phyloP scores from a whole-genome alignment of 2,888 invertebrate genomes.

The Hartigia nigra region DNA sequence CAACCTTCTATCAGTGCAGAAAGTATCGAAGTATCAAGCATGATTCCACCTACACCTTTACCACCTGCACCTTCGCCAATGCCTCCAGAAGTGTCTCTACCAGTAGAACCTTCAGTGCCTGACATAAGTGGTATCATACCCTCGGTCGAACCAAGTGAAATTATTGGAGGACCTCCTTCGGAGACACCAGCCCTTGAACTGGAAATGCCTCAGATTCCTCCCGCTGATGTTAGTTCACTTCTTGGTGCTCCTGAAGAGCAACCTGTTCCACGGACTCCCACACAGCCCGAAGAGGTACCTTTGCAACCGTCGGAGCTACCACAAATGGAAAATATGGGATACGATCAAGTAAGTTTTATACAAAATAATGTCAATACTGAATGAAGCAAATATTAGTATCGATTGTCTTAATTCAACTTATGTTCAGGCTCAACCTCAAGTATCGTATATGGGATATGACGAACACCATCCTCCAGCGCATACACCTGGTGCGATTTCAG shows the following conservation, averaged over 20 bases:
- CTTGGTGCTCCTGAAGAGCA: conserved; percentile 49
- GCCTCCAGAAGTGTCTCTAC: conserved; percentile 50
- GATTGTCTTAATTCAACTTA: background rate
- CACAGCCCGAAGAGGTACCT: conserved; percentile 58
- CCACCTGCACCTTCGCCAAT: conserved; percentile 49
- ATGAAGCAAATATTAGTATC: background rate
- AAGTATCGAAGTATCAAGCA: conserved; percentile 40
- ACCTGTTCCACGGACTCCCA: conserved; percentile 21
- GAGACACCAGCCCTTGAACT: conserved; percentile 55
- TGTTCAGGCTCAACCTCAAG: conserved; percentile 52
- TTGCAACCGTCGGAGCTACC: conserved; percentile 53
- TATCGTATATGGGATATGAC: conserved; percentile 82
- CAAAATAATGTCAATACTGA: background rate
- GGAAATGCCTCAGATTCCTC: conserved; percentile 60
- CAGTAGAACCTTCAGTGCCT: conserved; percentile 52
- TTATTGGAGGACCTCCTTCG: conserved; percentile 63
- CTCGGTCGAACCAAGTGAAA: conserved; percentile 48
- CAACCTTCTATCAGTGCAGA: conserved; percentile 46
- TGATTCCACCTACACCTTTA: conserved; percentile 42
- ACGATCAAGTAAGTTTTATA: conserved; percentile 66
- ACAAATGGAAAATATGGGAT: conserved; percentile 74
- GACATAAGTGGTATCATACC: conserved; percentile 57
- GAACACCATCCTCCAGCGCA: conserved; percentile 73
- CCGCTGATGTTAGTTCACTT: conserved; percentile 52
- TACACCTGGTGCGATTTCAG: conserved; percentile 72